Evolutionary conservation across 2,113 vertebrate species (phyloP), one percentile per base, ranked within the genome.

Genomic region (Casuarius casuarius): DNA sequence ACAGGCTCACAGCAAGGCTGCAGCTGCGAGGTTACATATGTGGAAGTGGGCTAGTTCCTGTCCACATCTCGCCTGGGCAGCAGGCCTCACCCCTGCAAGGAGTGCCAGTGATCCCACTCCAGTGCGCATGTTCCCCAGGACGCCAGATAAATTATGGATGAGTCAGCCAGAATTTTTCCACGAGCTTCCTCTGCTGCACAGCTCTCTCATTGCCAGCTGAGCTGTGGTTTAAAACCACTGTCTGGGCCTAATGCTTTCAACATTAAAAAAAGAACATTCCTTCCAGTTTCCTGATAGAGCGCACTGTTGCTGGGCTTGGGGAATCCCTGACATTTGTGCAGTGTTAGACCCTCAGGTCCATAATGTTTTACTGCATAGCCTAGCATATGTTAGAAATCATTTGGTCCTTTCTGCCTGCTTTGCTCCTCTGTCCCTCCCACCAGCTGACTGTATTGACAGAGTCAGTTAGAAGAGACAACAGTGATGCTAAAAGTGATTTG

Each of bases 31-130:
- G n/a, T 65, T 59, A 49, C 44, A 46, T 65, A 68, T 10, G 8
- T 77, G 33, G 62, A n/a, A 68, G 56, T 42, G 33, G 31, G n/a
- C 62, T 44, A 33, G 18, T 7, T 28, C 42, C 46, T 96, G 67
- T 67, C 89, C 49, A 44, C 0, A 0, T 35, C 1, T 7, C 23
- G 51, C 42, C 0, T 0, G 31, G 51, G 63, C 46, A 67, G n/a
- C 18, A 19, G 62, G 46, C 59, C 10, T 65, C 21, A 79, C 49
- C 26, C 38, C 74, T 4, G 16, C 44, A 25, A 76, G 73, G 19
- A 90, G 40, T 0, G 1, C 61, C 90, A 77, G 72, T 54, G 56
- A 73, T 93, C 65, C 59, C 0, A 0, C 81, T 68, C 68, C 84
- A 78, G 66, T 4, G 8, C 4, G 0, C 73, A 40, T 2, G 0